phyloP scores from a whole-genome alignment of 1,140 invertebrate genomes.

The Pemphigus obesinymphae region DNA sequence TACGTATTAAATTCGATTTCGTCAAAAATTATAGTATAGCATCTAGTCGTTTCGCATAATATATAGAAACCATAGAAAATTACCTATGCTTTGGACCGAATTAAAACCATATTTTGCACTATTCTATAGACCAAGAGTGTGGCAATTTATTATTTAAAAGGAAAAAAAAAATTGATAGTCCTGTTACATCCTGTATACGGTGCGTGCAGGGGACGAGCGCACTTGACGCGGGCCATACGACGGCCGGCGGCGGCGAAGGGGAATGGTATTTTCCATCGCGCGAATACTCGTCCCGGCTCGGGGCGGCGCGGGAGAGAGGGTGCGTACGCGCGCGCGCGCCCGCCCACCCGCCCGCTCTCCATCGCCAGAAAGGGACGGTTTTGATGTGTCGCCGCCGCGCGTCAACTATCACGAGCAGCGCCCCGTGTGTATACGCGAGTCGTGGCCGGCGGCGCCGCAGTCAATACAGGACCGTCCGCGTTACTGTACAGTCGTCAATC shows the following conservation, averaged over 20 bases:
- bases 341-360: no score
- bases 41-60: no score
- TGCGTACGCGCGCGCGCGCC: neutral
- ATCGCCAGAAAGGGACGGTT: constrained; percentile 15
- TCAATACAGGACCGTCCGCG: constrained; percentile 33
- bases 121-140: no score
- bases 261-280: neutral
- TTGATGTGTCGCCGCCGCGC: neutral
- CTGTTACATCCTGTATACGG: no score
- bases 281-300: neutral
- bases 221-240: neutral
- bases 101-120: no score
- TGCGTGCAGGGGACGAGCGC: neutral
- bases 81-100: no score
- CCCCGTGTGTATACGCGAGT: no score
- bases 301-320: neutral
- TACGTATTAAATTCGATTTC: no score
- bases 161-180: no score
- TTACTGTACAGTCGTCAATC: neutral
- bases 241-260: neutral
- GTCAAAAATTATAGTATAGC: no score
- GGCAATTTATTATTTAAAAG: no score
- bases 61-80: no score
- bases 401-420: constrained; percentile 9
- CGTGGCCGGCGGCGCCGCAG: neutral